Conservation (phyloP, 2,888 invertebrate genomes). For the Hyppa rectilinea region DNA sequence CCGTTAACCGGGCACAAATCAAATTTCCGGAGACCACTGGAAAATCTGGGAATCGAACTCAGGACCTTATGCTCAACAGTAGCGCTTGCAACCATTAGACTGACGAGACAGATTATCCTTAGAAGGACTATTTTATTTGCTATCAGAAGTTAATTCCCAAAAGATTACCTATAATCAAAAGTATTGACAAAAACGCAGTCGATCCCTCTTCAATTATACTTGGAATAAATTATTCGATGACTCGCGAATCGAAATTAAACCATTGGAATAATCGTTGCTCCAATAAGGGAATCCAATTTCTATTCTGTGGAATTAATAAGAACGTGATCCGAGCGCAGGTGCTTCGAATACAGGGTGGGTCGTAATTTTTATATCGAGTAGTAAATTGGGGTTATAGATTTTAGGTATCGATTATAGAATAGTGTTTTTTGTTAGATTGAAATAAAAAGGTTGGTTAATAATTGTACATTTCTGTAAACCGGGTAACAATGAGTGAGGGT, state of each 20-base stretch:
- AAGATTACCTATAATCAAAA: conserved; percentile 52
- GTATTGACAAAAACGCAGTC: conserved; percentile 56
- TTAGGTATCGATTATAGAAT: conserved; percentile 8
- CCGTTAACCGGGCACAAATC: too few relatives aligned
- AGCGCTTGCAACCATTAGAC: too few relatives aligned
- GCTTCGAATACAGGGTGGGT: conserved; percentile 66
- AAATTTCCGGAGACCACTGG: too few relatives aligned
- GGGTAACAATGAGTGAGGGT: too few relatives aligned
- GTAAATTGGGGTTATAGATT: conserved; percentile 20
- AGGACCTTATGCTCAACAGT: too few relatives aligned
- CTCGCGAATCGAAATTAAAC: conserved; percentile 77
- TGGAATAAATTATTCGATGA: conserved; percentile 82
- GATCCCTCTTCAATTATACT: conserved; percentile 79
- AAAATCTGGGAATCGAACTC: too few relatives aligned
- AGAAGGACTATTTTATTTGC: background rate
- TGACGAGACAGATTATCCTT: too few relatives aligned
- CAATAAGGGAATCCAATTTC: conserved; percentile 84
- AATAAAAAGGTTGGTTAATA: background rate
- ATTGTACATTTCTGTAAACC: background rate
- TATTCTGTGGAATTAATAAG: conserved; percentile 81
- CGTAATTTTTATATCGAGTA: conserved; percentile 22
- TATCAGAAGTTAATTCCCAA: conserved; percentile 36
- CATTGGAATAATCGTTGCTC: conserved; percentile 77
- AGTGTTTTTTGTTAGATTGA: conserved; percentile 1
- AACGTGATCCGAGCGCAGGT: conserved; percentile 76